phyloP scores from a whole-genome alignment of 2,797 vertebrate species.

The Hapalemur alaotrensis region DNA sequence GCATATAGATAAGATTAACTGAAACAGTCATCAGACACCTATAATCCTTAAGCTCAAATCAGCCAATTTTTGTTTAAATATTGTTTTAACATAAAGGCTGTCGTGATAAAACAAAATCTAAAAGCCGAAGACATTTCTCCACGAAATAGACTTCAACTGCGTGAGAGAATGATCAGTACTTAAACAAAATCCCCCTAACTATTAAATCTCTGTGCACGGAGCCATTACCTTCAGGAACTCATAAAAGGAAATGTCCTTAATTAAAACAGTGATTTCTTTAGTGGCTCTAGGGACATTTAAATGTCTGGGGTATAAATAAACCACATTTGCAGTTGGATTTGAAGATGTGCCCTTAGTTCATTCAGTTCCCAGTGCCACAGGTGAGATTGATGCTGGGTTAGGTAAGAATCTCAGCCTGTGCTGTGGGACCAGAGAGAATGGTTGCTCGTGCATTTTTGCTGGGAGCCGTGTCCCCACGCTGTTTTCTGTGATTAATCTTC shows the following conservation, averaged over 20 bases:
- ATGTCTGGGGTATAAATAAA: conserved; percentile 38
- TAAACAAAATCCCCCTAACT: conserved; percentile 7
- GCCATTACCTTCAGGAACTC: conserved; percentile 54
- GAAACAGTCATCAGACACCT: not conserved
- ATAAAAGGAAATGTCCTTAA: conserved; percentile 56
- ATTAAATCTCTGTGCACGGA: not conserved
- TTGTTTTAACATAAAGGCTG: not conserved
- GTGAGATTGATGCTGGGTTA: not conserved
- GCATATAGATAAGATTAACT: not conserved
- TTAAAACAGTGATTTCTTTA: conserved; percentile 15
- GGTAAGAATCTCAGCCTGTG: not conserved
- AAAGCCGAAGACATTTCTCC: conserved; percentile 5
- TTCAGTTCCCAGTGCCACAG: not conserved
- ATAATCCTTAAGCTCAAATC: not conserved
- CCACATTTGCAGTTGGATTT: not conserved
- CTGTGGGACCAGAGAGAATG: not conserved
- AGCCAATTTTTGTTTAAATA: conserved; percentile 7
- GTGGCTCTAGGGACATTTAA: conserved; percentile 48
- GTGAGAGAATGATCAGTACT: not conserved
- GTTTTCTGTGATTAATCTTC: conserved; percentile 62
- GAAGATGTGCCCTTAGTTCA: not conserved
- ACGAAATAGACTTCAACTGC: not conserved
- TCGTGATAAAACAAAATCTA: not conserved
- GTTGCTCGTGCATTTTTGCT: not conserved
- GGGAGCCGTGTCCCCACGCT: not conserved